Conservation (phyloP, 2,113 vertebrate species). For the Cnemophilus loriae region DNA sequence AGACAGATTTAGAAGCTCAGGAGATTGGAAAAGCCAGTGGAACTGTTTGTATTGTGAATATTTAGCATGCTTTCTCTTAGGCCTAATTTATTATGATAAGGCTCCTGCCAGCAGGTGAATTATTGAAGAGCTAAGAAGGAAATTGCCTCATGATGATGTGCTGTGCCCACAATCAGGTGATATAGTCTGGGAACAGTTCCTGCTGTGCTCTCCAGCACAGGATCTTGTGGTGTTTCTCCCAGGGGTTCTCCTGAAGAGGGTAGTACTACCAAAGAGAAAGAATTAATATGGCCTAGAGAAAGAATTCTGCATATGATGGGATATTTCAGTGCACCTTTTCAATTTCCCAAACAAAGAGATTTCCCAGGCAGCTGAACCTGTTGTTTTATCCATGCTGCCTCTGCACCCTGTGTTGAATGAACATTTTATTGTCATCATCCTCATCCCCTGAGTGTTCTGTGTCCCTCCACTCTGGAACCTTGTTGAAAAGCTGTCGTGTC, state of each 20-base stretch:
- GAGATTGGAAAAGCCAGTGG: not conserved
- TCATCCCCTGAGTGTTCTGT: not conserved
- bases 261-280: not conserved
- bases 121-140: not conserved
- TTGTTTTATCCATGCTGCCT: not conserved
- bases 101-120: not conserved
- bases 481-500: not conserved
- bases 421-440: not conserved
- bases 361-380: not conserved
- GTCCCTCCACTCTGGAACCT: not conserved
- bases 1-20: not conserved
- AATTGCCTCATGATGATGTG: not conserved
- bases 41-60: not conserved
- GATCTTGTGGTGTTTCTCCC: not conserved
- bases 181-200: not conserved
- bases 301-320: rapidly evolving
- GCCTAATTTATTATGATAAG: not conserved
- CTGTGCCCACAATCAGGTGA: not conserved
- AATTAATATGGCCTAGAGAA: not conserved
- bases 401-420: not conserved
- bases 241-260: not conserved
- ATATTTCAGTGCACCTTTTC: not conserved
- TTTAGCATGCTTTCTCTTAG: not conserved
- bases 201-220: not conserved
- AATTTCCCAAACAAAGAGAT: not conserved